Conservation (phyloP, 37 sponge, comb jelly and placozoan species). For the Axinella damicornis region DNA sequence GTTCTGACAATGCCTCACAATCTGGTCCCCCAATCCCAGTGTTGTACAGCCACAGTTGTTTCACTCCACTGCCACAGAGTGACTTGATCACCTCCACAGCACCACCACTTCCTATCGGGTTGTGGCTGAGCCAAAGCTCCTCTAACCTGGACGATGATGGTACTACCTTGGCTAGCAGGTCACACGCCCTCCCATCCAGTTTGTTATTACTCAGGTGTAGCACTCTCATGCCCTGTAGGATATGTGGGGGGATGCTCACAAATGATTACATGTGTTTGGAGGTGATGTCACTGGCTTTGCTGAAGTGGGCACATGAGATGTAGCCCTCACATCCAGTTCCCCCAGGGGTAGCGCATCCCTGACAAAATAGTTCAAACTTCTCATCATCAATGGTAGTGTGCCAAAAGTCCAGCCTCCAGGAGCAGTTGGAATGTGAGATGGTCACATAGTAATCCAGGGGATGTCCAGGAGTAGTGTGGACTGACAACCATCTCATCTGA, state of each 20-base stretch:
- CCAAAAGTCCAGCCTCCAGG: neutral
- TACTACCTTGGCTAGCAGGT: slow-evolving; percentile 5
- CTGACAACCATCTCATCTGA: neutral
- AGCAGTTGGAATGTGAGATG: slow-evolving; percentile 10
- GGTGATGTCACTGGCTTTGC: neutral
- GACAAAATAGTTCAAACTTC: neutral
- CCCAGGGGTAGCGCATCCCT: neutral
- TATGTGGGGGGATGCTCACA: neutral
- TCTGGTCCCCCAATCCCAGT: slow-evolving; percentile 8
- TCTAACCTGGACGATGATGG: neutral
- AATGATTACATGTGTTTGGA: neutral
- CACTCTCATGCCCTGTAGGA: neutral
- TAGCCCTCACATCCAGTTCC: neutral
- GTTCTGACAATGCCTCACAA: neutral
- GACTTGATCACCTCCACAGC: slow-evolving; percentile 11
- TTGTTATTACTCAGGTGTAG: neutral
- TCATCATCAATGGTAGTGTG: neutral
- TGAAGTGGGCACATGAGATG: neutral
- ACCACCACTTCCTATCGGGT: slow-evolving; percentile 19
- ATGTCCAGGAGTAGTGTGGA: neutral
- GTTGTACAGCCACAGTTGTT: neutral
- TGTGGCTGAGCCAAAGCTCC: neutral
- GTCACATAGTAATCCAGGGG: slow-evolving; percentile 8
- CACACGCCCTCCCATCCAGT: slow-evolving; percentile 8
- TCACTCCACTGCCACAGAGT: slow-evolving; percentile 1